Evolutionary conservation across 2,797 vertebrate species (phyloP).

Genomic region (Pyrocephalus nanus): DNA sequence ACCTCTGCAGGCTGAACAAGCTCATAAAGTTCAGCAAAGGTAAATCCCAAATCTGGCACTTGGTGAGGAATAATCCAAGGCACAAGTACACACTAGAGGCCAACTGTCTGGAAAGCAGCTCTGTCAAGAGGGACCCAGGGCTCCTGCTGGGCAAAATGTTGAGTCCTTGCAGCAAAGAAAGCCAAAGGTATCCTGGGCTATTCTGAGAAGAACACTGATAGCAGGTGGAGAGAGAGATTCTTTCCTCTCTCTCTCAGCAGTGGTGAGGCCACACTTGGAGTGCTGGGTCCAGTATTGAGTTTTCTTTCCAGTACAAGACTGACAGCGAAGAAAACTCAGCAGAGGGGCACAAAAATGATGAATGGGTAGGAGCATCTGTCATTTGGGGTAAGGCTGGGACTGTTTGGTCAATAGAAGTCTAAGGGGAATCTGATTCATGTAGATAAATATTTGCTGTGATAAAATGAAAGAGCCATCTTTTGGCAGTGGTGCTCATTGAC

Average conservation of each 20-base stretch:
- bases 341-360: not conserved
- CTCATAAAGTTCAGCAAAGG: not conserved
- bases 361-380: not conserved
- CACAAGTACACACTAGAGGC: not conserved
- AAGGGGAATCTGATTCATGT: not conserved
- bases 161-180: not conserved
- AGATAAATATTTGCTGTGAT: not conserved
- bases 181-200: not conserved
- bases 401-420: not conserved
- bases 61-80: not conserved
- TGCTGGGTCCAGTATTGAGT: rapidly evolving
- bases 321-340: not conserved
- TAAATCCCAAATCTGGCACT: not conserved
- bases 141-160: not conserved
- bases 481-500: not conserved
- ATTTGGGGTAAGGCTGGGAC: not conserved
- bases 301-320: not conserved
- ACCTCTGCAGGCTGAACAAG: not conserved
- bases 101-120: not conserved
- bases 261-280: not conserved
- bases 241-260: not conserved
- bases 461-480: not conserved
- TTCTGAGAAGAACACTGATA: rapidly evolving
- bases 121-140: not conserved
- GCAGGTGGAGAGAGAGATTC: not conserved